These are phyloP conservation scores for Dolichotis patagonum DNA, from an alignment of 2,113 vertebrate genomes.

Conservation along the genomic window DNA sequence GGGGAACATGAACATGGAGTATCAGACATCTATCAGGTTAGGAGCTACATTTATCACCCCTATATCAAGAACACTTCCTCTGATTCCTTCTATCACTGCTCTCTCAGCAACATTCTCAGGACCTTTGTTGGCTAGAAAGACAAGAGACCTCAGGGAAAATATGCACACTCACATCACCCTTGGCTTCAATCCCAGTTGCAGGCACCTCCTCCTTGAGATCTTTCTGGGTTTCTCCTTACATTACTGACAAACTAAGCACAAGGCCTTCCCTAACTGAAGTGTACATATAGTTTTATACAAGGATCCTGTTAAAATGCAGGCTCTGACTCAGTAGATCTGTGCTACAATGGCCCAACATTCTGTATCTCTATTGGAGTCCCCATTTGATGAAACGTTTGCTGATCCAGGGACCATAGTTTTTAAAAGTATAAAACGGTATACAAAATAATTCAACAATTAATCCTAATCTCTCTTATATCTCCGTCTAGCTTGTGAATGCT, in stretches of 20 bases:
- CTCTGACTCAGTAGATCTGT: not conserved
- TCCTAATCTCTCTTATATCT: slow-evolving; percentile 26
- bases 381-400: not conserved
- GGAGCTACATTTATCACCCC: not conserved
- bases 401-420: not conserved
- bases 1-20: not conserved
- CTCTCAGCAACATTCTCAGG: not conserved
- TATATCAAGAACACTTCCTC: not conserved
- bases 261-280: not conserved
- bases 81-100: not conserved
- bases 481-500: not conserved
- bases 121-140: not conserved
- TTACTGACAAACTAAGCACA: not conserved
- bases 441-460: not conserved
- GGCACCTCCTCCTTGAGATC: not conserved
- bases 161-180: not conserved
- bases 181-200: not conserved
- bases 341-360: not conserved
- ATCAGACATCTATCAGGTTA: not conserved
- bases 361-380: not conserved
- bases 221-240: not conserved
- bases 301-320: not conserved
- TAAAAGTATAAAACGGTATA: not conserved
- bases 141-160: not conserved
- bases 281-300: not conserved